Evolutionary conservation across 1,140 invertebrate species (phyloP).

Genomic region (Neomicropteryx cornuta): DNA sequence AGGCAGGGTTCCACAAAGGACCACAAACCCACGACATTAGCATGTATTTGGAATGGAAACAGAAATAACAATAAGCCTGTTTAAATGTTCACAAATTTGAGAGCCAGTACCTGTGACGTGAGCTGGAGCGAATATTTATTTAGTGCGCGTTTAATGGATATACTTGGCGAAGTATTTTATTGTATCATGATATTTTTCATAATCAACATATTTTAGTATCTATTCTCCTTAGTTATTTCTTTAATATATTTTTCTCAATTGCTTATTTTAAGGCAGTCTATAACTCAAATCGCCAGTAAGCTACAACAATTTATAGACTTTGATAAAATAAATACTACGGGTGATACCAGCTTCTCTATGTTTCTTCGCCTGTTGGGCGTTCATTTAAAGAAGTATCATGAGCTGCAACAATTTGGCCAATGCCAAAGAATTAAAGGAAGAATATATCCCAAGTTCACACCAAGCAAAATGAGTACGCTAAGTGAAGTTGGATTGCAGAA

Average conservation of each 20-base stretch:
- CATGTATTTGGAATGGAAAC: no score
- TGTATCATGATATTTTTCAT: conserved; percentile 4
- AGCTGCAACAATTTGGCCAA: conserved; percentile 8
- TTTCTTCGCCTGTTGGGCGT: conserved; percentile 11
- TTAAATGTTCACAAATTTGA: no score
- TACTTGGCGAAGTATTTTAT: no score
- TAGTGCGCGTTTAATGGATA: no score
- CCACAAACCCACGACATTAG: no score
- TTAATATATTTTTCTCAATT: conserved; percentile 3
- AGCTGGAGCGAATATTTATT: no score
- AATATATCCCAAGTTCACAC: conserved; percentile 14
- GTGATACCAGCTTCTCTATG: conserved; percentile 11
- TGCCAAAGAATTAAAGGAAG: conserved; percentile 15
- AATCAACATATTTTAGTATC: background rate
- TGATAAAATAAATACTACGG: conserved; percentile 7
- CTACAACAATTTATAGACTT: conserved; percentile 6
- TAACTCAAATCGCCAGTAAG: conserved; percentile 8
- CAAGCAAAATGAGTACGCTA: conserved; percentile 12
- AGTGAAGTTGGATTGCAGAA: conserved; percentile 14
- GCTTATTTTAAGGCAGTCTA: conserved; percentile 10
- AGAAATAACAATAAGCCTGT: no score
- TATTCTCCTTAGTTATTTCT: conserved; percentile 2
- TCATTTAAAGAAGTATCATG: conserved; percentile 10
- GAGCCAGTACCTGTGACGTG: no score
- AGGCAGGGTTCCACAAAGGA: no score